phyloP scores from a whole-genome alignment of 2,888 invertebrate genomes.

The Lasioglossum pauxillum region DNA sequence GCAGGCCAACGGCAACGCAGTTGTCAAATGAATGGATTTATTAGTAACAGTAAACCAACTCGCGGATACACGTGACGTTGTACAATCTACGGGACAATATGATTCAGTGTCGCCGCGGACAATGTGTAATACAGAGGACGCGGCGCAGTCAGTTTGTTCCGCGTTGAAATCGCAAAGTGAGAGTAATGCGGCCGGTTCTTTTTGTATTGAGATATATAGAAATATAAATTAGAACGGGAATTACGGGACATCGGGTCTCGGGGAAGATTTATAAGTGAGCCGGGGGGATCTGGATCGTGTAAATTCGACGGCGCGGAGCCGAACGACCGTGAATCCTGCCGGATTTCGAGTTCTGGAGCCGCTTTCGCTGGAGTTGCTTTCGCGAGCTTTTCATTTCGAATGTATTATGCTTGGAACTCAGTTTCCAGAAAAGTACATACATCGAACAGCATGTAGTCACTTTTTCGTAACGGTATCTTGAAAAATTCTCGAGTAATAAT shows the following conservation, averaged over 20 bases:
- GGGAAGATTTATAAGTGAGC: background rate
- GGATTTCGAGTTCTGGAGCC: background rate
- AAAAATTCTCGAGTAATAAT: background rate
- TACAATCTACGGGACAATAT: conserved; percentile 28
- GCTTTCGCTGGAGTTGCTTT: background rate
- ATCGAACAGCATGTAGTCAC: background rate
- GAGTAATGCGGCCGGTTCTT: conserved; percentile 13
- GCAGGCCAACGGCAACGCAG: conserved; percentile 11
- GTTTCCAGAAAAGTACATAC: no score
- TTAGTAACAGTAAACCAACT: conserved; percentile 53
- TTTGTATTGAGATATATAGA: background rate
- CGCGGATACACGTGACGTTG: conserved; percentile 48
- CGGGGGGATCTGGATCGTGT: background rate
- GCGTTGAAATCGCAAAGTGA: conserved; percentile 20
- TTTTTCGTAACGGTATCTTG: background rate
- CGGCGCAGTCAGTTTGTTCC: conserved; percentile 35
- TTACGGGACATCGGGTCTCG: background rate
- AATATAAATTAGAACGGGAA: conserved; percentile 1
- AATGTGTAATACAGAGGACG: conserved; percentile 15
- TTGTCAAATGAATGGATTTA: conserved; percentile 59
- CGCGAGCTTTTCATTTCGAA: background rate
- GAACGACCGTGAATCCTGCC: background rate
- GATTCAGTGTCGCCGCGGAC: conserved; percentile 20
- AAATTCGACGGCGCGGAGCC: background rate
- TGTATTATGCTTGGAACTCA: no score